phyloP scores from a whole-genome alignment of 2,797 vertebrate genomes.

The Phrynocephalus forsythii region DNA sequence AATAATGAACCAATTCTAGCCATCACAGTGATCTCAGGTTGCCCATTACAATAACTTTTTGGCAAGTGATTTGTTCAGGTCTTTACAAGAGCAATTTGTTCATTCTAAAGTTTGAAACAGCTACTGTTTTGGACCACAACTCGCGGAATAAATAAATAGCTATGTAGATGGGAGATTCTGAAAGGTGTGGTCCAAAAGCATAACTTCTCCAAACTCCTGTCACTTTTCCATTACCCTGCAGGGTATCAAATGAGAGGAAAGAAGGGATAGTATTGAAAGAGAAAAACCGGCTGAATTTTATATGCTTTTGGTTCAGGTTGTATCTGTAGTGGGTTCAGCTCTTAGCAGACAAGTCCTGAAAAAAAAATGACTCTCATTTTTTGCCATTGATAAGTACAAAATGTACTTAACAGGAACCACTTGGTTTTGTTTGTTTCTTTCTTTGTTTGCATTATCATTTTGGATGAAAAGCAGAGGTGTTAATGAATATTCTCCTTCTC shows the following conservation, averaged over 20 bases:
- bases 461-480: background rate
- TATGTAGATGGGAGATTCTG: too few species aligned
- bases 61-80: background rate
- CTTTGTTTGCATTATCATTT: background rate
- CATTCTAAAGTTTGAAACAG: too few species aligned
- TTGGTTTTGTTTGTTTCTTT: too few species aligned
- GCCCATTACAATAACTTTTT: too few species aligned
- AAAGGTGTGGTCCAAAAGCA: too few species aligned
- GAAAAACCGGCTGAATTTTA: background rate
- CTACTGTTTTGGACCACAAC: too few species aligned
- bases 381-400: too few species aligned
- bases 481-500: background rate
- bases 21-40: too few species aligned
- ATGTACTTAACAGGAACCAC: background rate
- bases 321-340: background rate
- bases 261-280: background rate
- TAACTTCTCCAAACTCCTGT: too few species aligned
- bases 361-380: background rate
- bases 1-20: too few species aligned
- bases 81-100: background rate
- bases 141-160: too few species aligned
- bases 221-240: background rate
- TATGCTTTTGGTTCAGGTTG: too few species aligned
- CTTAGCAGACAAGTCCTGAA: background rate
- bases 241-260: background rate